A percentile compares a stretch with the other conserved stretches of the same genome.
phyloP scores from a whole-genome alignment of 2,888 invertebrate genomes.

The Mesorhabditis belari region DNA sequence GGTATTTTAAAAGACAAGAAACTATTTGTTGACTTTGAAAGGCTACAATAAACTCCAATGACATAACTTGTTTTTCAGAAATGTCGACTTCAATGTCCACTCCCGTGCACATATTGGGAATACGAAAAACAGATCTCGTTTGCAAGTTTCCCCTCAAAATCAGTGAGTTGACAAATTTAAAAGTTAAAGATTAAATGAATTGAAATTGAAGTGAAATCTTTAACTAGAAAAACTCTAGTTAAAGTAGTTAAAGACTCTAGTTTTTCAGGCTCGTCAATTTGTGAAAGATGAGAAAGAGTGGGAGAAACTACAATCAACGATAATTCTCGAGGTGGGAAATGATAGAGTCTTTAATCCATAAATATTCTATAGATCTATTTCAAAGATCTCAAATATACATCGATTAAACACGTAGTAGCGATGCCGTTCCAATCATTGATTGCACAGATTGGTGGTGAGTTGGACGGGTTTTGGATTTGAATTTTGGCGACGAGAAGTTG shows the following conservation, averaged over 20 bases:
- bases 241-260: background rate
- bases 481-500: no score
- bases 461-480: no score
- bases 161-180: constrained; percentile 11
- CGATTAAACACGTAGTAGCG: constrained; percentile 41
- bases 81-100: constrained; percentile 35
- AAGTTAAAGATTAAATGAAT: background rate
- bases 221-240: background rate
- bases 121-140: constrained; percentile 41
- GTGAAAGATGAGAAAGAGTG: constrained; percentile 15
- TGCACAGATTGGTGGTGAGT: constrained; percentile 45
- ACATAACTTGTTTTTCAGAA: no score
- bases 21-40: no score
- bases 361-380: constrained; percentile 21
- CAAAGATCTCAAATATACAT: constrained; percentile 39
- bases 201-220: background rate
- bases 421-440: constrained; percentile 41
- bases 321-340: constrained; percentile 32
- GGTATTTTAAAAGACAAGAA: no score
- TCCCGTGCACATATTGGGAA: constrained; percentile 44
- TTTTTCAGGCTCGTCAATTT: constrained; percentile 8
- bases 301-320: constrained; percentile 21
- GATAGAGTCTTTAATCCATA: background rate
- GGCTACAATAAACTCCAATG: no score
- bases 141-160: constrained; percentile 37